A percentile compares a stretch with the other conserved stretches of the same genome.
Evolutionary conservation across 2,113 vertebrate genomes (phyloP).

Genomic region (human): DNA sequence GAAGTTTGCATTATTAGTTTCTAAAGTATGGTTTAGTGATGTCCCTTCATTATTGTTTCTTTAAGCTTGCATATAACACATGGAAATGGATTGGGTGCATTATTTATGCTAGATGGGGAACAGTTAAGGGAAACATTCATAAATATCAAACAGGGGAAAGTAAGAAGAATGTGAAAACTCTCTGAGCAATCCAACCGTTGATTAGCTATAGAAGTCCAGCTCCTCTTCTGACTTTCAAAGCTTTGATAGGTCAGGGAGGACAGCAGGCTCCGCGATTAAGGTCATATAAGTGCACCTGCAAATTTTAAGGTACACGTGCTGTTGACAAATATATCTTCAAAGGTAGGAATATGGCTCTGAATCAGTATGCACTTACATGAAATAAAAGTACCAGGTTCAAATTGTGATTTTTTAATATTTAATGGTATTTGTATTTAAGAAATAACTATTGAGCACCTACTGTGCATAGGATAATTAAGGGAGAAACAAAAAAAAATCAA

Average conservation of each 20-base stretch:
- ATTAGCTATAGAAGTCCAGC: background rate
- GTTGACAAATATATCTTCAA: background rate
- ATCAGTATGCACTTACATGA: background rate
- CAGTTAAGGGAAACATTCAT: background rate
- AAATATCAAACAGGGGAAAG: background rate
- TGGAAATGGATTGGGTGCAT: background rate
- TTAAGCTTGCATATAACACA: background rate
- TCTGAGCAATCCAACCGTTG: background rate
- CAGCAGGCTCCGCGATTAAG: background rate
- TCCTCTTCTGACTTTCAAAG: background rate
- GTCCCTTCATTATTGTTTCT: background rate
- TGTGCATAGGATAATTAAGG: background rate
- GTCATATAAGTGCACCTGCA: background rate
- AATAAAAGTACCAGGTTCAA: background rate
- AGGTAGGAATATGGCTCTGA: background rate
- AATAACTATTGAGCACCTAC: background rate
- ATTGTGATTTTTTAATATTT: background rate
- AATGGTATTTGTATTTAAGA: background rate
- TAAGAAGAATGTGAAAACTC: background rate
- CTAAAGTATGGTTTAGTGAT: background rate
- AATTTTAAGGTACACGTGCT: slow-evolving; percentile 2
- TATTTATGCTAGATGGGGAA: background rate
- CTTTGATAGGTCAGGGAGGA: background rate
- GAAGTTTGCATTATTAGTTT: background rate
- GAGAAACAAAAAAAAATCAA: background rate